These are phyloP conservation scores for Montipora efflorescens DNA, from an alignment of 64 coral and sea anemone species.

Conservation along the genomic window DNA sequence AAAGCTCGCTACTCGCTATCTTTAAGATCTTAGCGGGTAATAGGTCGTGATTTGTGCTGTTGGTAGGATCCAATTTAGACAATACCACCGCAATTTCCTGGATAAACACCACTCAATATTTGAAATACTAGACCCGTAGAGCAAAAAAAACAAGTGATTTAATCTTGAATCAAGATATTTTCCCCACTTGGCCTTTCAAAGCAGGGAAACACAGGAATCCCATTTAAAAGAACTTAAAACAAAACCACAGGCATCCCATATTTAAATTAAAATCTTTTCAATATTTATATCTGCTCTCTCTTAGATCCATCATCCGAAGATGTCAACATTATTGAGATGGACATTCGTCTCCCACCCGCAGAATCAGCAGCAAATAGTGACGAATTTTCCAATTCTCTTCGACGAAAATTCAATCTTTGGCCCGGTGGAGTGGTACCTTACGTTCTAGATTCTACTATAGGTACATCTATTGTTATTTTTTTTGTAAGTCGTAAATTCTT, in stretches of 20 bases:
- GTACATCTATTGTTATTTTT: not conserved
- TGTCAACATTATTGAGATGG: constrained; percentile 12
- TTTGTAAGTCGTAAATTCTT: not conserved
- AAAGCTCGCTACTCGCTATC: no score
- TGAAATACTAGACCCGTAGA: constrained; percentile 1
- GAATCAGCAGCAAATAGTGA: not conserved
- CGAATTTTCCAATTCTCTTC: constrained; percentile 16
- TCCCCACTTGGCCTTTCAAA: no score
- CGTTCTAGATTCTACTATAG: not conserved
- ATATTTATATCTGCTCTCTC: not conserved
- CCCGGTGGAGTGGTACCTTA: constrained; percentile 37
- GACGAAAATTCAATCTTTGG: not conserved
- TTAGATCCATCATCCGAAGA: constrained; percentile 21
- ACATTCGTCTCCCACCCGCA: constrained; percentile 9
- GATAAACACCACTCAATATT: not conserved
- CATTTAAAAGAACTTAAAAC: not conserved
- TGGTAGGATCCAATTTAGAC: no score
- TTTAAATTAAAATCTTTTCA: not conserved
- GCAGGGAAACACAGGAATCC: no score
- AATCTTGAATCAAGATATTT: no score
- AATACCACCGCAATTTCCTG: not conserved
- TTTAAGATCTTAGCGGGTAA: no score
- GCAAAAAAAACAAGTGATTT: not conserved
- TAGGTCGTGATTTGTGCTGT: no score
- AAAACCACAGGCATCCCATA: not conserved